These are phyloP conservation scores for Ctenopoma multispine DNA, from an alignment of 2,797 vertebrate species.

Conservation along the genomic window DNA sequence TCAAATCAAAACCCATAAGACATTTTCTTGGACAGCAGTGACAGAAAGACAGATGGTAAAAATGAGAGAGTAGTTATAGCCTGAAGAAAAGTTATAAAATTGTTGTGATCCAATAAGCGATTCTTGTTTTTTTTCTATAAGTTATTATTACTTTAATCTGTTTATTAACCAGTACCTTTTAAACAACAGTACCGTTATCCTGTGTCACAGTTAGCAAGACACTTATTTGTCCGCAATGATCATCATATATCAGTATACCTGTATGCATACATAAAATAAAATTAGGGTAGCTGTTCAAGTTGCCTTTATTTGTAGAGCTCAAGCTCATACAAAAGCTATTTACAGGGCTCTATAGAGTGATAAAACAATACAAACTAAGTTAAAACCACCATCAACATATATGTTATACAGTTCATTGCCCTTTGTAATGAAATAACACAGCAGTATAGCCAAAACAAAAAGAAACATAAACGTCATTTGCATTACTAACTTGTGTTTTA, in stretches of 20 bases:
- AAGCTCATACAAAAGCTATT: conserved; percentile 7
- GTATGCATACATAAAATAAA: neutral
- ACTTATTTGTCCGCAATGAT: conserved; percentile 46
- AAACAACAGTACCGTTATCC: conserved; percentile 29
- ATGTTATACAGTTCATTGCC: too few species aligned
- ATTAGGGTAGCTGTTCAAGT: conserved; percentile 11
- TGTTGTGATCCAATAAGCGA: conserved; percentile 53
- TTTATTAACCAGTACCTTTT: conserved; percentile 39
- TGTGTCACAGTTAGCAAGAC: conserved; percentile 42
- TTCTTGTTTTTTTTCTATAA: conserved; percentile 31
- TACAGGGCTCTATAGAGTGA: conserved; percentile 10
- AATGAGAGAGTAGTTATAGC: conserved; percentile 19
- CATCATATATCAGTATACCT: conserved; percentile 49
- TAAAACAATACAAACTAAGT: conserved; percentile 8
- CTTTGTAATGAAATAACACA: neutral
- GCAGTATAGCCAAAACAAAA: neutral
- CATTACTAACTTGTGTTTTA: neutral
- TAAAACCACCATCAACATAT: neutral
- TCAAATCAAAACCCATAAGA: conserved; percentile 42
- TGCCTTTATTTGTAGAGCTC: conserved; percentile 12
- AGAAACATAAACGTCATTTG: neutral
- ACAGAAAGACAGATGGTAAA: conserved; percentile 17
- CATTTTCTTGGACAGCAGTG: conserved; percentile 9
- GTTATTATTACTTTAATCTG: conserved; percentile 39
- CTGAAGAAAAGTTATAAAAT: conserved; percentile 38